A percentile compares a stretch with the other conserved stretches of the same genome.
Conservation (phyloP, 2,113 vertebrate species). For the Eidolon helvum region DNA sequence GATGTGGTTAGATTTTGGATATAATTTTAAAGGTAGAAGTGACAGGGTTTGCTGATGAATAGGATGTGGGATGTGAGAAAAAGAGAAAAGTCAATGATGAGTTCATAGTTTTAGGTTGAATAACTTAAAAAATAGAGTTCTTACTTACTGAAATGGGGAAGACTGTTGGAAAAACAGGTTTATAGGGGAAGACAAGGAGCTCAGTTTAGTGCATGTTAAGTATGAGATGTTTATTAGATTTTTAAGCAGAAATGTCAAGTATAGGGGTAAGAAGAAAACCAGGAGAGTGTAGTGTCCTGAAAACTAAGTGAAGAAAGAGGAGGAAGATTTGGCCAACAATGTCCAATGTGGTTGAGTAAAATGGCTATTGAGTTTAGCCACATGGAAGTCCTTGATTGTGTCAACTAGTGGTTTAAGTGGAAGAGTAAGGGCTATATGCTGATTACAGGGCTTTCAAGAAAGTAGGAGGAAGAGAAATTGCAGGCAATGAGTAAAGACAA, state of each 20-base stretch:
- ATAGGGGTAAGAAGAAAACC: not conserved
- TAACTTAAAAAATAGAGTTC: not conserved
- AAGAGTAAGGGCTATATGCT: not conserved
- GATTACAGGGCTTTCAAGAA: not conserved
- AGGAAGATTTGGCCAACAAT: not conserved
- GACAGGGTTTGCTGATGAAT: not conserved
- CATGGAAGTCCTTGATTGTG: not conserved
- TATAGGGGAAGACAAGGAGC: not conserved
- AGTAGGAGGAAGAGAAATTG: not conserved
- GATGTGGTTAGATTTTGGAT: not conserved
- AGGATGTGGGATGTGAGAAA: not conserved
- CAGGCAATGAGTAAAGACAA: not conserved
- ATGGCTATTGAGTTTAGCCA: not conserved
- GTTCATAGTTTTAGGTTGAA: not conserved
- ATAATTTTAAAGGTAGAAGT: not conserved
- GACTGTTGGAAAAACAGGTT: not conserved
- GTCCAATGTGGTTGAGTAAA: not conserved
- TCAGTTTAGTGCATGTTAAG: not conserved
- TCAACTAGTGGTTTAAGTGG: not conserved
- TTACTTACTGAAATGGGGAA: not conserved
- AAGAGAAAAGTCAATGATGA: not conserved
- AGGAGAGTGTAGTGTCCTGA: not conserved
- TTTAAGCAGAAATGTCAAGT: constrained; percentile 29
- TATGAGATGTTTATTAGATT: not conserved
- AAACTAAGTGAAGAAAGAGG: not conserved